These are phyloP conservation scores for Nymphalis io DNA, from an alignment of 1,140 invertebrate genomes.

Conservation along the genomic window DNA sequence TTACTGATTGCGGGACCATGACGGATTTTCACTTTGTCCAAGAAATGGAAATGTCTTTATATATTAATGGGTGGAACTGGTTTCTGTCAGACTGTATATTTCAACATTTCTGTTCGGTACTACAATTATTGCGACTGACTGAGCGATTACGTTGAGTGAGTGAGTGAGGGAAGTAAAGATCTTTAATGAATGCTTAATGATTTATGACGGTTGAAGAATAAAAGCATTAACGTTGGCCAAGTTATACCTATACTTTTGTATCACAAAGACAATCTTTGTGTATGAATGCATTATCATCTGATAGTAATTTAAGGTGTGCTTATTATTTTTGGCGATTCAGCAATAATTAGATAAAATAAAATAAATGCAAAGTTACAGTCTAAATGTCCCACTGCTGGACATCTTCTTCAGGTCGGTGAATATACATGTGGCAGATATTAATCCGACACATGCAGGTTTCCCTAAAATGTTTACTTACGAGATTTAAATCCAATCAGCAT, in stretches of 20 bases:
- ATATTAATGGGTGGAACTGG: constrained; percentile 10
- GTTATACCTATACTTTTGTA: neutral
- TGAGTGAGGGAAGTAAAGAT: constrained; percentile 15
- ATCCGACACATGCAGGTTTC: too few relatives aligned
- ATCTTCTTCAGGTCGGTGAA: too few relatives aligned
- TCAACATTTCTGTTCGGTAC: constrained; percentile 3
- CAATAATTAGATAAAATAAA: too few relatives aligned
- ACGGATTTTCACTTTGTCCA: constrained; percentile 7
- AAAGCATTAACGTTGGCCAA: constrained; percentile 6
- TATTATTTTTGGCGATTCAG: too few relatives aligned
- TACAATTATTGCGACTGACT: constrained; percentile 21
- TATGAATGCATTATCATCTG: neutral
- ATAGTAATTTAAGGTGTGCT: neutral
- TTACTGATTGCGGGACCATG: neutral
- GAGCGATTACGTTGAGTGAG: constrained; percentile 15
- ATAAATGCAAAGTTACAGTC: too few relatives aligned
- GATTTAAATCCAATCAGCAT: too few relatives aligned
- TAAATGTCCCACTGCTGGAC: too few relatives aligned
- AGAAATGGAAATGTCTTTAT: constrained; percentile 8
- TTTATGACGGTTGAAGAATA: constrained; percentile 19
- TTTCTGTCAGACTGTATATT: constrained; percentile 3
- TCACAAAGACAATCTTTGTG: too few relatives aligned
- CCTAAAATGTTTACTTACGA: too few relatives aligned
- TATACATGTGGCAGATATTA: too few relatives aligned
- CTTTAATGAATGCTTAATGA: constrained; percentile 13